Evolutionary conservation across 2,888 invertebrate species (phyloP).

Genomic region (Agrotis clavis): DNA sequence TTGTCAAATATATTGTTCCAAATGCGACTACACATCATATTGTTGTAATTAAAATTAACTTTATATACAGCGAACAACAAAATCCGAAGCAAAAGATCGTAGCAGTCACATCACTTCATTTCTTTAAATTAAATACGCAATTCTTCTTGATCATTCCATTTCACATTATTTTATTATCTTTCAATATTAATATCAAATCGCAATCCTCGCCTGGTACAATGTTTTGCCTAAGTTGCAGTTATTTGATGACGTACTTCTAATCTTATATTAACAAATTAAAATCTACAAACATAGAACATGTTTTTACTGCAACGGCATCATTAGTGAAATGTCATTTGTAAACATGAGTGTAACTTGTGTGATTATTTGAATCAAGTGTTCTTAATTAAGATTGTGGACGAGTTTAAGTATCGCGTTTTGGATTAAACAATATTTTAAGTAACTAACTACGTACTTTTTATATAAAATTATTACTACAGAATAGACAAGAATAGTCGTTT

Average conservation of each 20-base stretch:
- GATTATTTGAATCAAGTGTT: slow-evolving; percentile 21
- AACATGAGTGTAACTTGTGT: slow-evolving; percentile 31
- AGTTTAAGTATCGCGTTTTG: slow-evolving; percentile 55
- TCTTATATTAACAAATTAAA: slow-evolving; percentile 65
- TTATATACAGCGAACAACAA: slow-evolving; percentile 69
- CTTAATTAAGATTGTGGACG: slow-evolving; percentile 31
- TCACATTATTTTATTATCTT: slow-evolving; percentile 14
- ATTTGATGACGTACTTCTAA: slow-evolving; percentile 63
- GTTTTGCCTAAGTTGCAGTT: slow-evolving; percentile 63
- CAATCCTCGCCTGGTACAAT: slow-evolving; percentile 64
- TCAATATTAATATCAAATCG: slow-evolving; percentile 19
- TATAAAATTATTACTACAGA: slow-evolving; percentile 36
- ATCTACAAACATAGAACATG: slow-evolving; percentile 53
- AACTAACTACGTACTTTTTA: slow-evolving; percentile 34
- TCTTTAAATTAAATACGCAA: neutral
- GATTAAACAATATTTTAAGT: slow-evolving; percentile 33
- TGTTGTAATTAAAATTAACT: slow-evolving; percentile 62
- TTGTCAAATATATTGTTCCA: slow-evolving; percentile 64
- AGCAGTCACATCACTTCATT: slow-evolving; percentile 53
- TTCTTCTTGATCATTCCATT: neutral
- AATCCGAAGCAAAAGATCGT: slow-evolving; percentile 71
- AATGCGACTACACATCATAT: slow-evolving; percentile 73
- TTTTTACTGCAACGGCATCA: slow-evolving; percentile 38
- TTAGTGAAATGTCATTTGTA: slow-evolving; percentile 23
- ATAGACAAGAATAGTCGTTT: slow-evolving; percentile 45